Evolutionary conservation across 2,113 vertebrate genomes (phyloP), one percentile per base, ranked within the genome.

Genomic region (Neolamprologus variostigma): DNA sequence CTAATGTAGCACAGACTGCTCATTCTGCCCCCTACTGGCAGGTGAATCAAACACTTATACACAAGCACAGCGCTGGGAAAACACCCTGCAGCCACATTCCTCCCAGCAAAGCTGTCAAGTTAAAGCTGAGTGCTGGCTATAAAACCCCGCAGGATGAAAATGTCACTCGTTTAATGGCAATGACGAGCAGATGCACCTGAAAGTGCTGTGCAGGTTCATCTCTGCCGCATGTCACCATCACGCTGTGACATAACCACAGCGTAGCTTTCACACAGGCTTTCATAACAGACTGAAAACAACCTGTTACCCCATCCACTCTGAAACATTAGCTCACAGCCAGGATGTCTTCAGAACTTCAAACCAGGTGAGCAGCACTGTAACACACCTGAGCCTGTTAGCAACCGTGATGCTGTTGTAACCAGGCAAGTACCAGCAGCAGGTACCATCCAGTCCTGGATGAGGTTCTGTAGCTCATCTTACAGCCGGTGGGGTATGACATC

Each of bases 231-330:
- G 1, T 71, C 66, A 71, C 12, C 12, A 23, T 71, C 66, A 23
- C 12, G 5, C 0, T 14, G 66, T 1, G 66, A 71, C 35, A 9
- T 0, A 42, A 42, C 12, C 66, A 23, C 33, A 37, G 19, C 2
- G 63, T 3, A 21, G 19, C 61, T 37, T 68, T 66, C 33, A n/a
- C 33, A 37, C 61, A 37, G 61, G 31, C 59, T 59, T 59, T 61
- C 4, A 33, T 61, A 37, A 37, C 17, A 37, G 17, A 66, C 61
- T 66, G 31, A 8, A 21, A 40, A 68, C 57, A 33, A 19, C 28
- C 57, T 6, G 3, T 61, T 19, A 10, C 0, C 16, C 21, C 28
- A 10, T 61, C 16, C 26, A 33, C 57, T 61, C 57, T 61, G 0
- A 63, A n/a, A 63, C 31, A n/a, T 35, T 1, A 35, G 31, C 59